Evolutionary conservation across 2,797 vertebrate species (phyloP).

Genomic region (Pantherophis vulpinus): DNA sequence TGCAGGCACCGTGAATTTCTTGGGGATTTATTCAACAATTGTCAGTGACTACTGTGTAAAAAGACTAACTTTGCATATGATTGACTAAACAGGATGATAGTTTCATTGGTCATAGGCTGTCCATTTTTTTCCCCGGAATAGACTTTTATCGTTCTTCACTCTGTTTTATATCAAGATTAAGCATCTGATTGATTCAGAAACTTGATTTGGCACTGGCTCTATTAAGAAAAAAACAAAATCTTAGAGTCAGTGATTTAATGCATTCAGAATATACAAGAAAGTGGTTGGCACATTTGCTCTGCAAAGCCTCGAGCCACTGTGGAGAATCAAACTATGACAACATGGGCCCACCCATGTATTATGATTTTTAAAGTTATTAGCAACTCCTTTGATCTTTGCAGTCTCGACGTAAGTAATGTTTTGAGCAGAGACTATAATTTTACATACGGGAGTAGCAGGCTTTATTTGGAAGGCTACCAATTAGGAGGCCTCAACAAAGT

Average conservation of each 20-base stretch:
- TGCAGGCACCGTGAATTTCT: neutral
- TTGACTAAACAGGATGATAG: constrained; percentile 25
- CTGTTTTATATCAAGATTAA: constrained; percentile 59
- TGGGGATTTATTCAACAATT: neutral
- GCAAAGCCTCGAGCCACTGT: neutral
- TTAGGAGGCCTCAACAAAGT: neutral
- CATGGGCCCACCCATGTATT: neutral
- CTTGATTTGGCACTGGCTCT: neutral
- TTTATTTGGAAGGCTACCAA: neutral
- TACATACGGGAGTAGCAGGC: constrained; percentile 41
- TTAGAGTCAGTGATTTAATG: neutral
- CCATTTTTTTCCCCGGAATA: constrained; percentile 36
- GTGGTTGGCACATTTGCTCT: neutral
- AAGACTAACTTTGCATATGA: constrained; percentile 16
- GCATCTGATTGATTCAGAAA: neutral
- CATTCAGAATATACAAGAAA: neutral
- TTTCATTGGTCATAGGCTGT: constrained; percentile 41
- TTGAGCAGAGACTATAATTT: neutral
- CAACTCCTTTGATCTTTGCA: neutral
- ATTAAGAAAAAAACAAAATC: neutral
- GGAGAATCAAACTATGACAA: neutral
- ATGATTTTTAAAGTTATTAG: neutral
- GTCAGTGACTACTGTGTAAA: neutral
- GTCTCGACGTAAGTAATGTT: neutral
- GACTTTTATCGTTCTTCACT: constrained; percentile 36